A percentile compares a stretch with the other conserved stretches of the same genome.
Evolutionary conservation across 2,888 invertebrate genomes (phyloP).

Genomic region (Drosophila neotestacea): DNA sequence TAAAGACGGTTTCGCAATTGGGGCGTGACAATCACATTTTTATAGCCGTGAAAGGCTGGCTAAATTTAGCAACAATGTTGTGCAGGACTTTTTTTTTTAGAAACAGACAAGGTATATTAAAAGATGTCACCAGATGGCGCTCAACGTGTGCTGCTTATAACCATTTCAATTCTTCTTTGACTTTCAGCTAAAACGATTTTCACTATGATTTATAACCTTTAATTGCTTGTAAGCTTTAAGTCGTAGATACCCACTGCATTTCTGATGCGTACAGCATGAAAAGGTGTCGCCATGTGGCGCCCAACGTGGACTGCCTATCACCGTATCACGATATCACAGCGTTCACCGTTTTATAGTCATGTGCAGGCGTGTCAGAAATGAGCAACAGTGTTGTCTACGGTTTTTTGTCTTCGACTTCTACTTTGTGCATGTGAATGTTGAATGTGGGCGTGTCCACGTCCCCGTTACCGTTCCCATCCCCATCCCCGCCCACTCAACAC

Average conservation of each 20-base stretch:
- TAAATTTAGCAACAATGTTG: neutral
- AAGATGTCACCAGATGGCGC: neutral
- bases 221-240: neutral
- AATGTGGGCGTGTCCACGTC: neutral
- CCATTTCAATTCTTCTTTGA: neutral
- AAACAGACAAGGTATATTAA: neutral
- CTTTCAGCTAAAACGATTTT: neutral
- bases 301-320: slow-evolving; percentile 19
- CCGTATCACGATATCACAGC: slow-evolving; percentile 11
- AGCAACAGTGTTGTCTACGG: slow-evolving; percentile 70
- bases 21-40: neutral
- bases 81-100: neutral
- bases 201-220: neutral
- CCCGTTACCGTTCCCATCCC: slow-evolving; percentile 2
- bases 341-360: slow-evolving; percentile 46
- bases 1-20: no score
- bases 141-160: neutral
- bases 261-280: neutral
- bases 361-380: slow-evolving; percentile 57
- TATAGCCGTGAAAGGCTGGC: neutral
- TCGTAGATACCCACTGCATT: slow-evolving; percentile 2
- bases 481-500: slow-evolving; percentile 2
- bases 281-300: slow-evolving; percentile 58
- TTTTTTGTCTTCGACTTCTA: slow-evolving; percentile 59
- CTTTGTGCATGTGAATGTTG: slow-evolving; percentile 55